Base-by-base conservation (phyloP, 2,888 invertebrate genomes). In the Synergus laeviventris region DNA sequence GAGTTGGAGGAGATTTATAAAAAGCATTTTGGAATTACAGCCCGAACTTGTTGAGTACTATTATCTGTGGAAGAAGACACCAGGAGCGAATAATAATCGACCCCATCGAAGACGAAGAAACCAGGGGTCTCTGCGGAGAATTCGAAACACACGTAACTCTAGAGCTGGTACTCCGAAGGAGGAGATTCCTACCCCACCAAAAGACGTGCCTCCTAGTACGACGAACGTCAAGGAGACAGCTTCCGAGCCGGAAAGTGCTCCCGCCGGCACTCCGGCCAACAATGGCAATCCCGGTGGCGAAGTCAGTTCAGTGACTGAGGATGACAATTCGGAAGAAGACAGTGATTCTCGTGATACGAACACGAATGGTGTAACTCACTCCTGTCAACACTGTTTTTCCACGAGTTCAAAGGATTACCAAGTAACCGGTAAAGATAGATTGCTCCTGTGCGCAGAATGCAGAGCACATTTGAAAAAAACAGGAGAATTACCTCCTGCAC, bases 61-160 rank as follows among this genome's bases (percentile, higher is more conserved):
- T 92, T 99, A 99, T 92, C 93, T 98, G 89, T 99, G 99, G 99
- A 99, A 99, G 93, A 99, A 99, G 93, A 98, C 99, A 56, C 98
- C 99, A 24, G 98, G 98, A 87, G 99, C 99, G 81, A 97, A 97
- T 91, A 98, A 97, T 91, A 98, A 98, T 91, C 94, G 99, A 85
- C 98, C 98, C 38, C 98, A 98, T 90, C 93, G 98, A 83, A 93
- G 98, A 89, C 93, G 98, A 82, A 70, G 70, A 70, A 93, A 97
- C 74, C 97, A 96, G 91, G 96, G 96, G 85, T 97, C 97, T 74
- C 92, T 98, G 86, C 94, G 97, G 84, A 93, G 98, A 87, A 97
- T 97, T 83, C 94, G 97, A 83, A 97, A 97, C 87, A 97, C 97
- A 76, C 93, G 97, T 82, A 97, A 96, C 89, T 96, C 97, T 84